Evolutionary conservation across 2,888 invertebrate species (phyloP).

Genomic region (Caenorhabditis sp.): DNA sequence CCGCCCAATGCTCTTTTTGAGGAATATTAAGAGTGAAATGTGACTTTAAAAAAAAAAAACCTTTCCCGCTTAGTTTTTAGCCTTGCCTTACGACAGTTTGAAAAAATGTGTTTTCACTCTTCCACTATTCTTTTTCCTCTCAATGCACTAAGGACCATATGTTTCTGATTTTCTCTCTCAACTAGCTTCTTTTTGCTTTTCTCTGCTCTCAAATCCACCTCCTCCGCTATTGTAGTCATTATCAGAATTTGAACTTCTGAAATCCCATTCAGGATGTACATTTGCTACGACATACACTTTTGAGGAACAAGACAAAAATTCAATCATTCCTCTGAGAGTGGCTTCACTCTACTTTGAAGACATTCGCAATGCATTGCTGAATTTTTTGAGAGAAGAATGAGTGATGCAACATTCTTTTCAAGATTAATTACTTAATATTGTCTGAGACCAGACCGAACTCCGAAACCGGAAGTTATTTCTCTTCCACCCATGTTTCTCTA

Average conservation of each 20-base stretch:
- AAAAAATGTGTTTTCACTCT: slow-evolving; percentile 59
- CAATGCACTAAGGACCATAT: slow-evolving; percentile 50
- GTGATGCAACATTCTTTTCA: slow-evolving; percentile 54
- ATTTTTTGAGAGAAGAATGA: slow-evolving; percentile 40
- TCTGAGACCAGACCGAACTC: slow-evolving; percentile 8
- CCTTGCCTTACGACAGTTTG: slow-evolving; percentile 43
- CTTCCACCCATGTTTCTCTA: not conserved
- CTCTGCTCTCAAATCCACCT: not conserved
- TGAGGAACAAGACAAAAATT: slow-evolving; percentile 45
- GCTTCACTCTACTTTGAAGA: slow-evolving; percentile 42
- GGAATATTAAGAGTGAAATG: not conserved
- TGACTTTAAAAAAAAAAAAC: not conserved
- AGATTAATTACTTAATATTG: slow-evolving; percentile 50
- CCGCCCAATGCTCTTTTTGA: slow-evolving; percentile 13
- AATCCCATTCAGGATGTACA: not conserved
- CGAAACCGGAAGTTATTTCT: slow-evolving; percentile 28
- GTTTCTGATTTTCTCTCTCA: slow-evolving; percentile 45
- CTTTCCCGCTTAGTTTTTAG: slow-evolving; percentile 25
- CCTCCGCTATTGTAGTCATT: slow-evolving; percentile 6
- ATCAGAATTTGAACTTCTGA: slow-evolving; percentile 11
- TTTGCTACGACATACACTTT: slow-evolving; percentile 14
- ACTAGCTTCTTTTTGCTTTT: slow-evolving; percentile 2
- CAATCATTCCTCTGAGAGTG: slow-evolving; percentile 40
- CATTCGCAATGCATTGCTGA: slow-evolving; percentile 55
- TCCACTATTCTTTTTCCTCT: slow-evolving; percentile 22